A percentile compares a stretch with the other conserved stretches of the same genome.
These are phyloP conservation scores for Cosmopolites sordidus DNA, from an alignment of 2,888 invertebrate genomes.

Conservation along the genomic window DNA sequence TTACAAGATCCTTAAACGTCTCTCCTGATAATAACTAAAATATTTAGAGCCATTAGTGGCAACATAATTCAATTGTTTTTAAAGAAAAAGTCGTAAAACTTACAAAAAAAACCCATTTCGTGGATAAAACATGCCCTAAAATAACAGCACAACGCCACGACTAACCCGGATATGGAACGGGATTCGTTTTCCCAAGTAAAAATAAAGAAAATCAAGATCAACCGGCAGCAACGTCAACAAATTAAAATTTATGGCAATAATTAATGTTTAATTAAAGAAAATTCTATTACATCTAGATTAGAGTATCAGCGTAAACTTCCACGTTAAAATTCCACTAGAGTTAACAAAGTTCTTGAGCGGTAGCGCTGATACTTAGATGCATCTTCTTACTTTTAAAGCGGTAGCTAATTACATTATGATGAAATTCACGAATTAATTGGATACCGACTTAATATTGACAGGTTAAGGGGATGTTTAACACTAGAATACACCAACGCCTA, in stretches of 20 bases:
- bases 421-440: not conserved
- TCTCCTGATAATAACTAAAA: no score
- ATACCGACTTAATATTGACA: not conserved
- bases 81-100: no score
- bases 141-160: no score
- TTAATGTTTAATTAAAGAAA: conserved; percentile 2
- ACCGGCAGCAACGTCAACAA: no score
- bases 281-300: conserved; percentile 1
- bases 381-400: not conserved
- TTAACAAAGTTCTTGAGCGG: not conserved
- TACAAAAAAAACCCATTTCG: no score
- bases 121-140: no score
- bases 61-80: no score
- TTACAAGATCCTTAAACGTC: no score
- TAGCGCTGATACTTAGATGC: not conserved
- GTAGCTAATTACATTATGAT: conserved; percentile 1
- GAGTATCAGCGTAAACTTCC: not conserved
- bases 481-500: not conserved
- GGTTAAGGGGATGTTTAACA: conserved; percentile 1
- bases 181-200: no score
- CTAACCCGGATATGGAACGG: no score
- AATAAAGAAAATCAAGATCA: no score
- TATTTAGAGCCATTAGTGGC: no score
- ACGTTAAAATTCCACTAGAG: conserved; percentile 1
- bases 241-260: not conserved